A percentile compares a stretch with the other conserved stretches of the same genome.
These are phyloP conservation scores for Amblyjoppa fuscipennis DNA, from an alignment of 2,888 invertebrate species.

Conservation along the genomic window DNA sequence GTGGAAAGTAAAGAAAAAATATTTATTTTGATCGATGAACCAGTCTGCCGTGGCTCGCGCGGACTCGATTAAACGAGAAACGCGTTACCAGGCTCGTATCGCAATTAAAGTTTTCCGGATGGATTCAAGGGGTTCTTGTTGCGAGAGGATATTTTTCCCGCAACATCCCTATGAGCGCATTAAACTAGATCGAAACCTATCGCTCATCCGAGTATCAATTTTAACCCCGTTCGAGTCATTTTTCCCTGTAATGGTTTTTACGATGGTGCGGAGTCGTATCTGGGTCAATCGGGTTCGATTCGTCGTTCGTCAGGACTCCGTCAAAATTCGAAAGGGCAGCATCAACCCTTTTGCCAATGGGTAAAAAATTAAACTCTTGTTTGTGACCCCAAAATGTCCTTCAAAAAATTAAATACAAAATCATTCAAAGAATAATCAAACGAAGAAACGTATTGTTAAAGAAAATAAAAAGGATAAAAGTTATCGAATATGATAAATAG, in stretches of 20 bases:
- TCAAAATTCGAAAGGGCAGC: not conserved
- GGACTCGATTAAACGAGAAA: not conserved
- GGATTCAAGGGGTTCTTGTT: not conserved
- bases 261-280: not conserved
- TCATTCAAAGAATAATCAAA: too few relatives aligned
- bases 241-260: not conserved
- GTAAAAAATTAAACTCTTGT: too few relatives aligned
- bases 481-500: too few relatives aligned
- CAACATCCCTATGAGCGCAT: not conserved
- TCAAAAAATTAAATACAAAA: too few relatives aligned
- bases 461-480: too few relatives aligned
- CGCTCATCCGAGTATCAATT: constrained; percentile 1
- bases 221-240: not conserved
- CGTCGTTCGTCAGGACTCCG: not conserved
- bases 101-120: constrained; percentile 8
- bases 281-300: not conserved
- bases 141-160: not conserved
- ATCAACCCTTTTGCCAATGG: not conserved
- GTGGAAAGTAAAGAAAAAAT: not conserved
- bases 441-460: too few relatives aligned
- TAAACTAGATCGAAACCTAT: not conserved
- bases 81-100: not conserved
- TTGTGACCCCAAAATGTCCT: too few relatives aligned
- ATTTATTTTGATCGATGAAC: constrained; percentile 18
- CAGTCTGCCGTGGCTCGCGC: not conserved